Percentiles rank a stretch among this genome's conserved stretches.
These are phyloP conservation scores for Apeira syringaria DNA, from an alignment of 2,888 invertebrate genomes.

Conservation along the genomic window DNA sequence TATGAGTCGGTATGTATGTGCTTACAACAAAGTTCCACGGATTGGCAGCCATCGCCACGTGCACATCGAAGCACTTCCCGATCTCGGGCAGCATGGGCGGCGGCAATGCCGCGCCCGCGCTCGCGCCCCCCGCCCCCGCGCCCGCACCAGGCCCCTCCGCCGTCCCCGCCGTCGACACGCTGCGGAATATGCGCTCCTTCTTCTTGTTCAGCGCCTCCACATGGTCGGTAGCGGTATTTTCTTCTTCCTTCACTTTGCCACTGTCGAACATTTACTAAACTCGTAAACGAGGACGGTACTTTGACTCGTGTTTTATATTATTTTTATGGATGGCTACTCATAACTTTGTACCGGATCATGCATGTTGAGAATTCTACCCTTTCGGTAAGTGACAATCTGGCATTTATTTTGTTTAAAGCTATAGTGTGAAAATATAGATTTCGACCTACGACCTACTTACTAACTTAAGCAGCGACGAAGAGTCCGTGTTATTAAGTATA, in stretches of 20 bases:
- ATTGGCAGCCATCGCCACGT: conserved; percentile 89
- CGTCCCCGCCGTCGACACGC: conserved; percentile 25
- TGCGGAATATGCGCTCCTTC: conserved; percentile 75
- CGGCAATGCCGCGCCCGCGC: conserved; percentile 48
- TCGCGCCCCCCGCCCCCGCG: conserved; percentile 15
- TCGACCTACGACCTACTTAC: no score
- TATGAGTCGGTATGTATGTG: no score
- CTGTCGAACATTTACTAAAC: conserved; percentile 33
- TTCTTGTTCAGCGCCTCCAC: conserved; percentile 69
- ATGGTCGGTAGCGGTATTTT: conserved; percentile 45
- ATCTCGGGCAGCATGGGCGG: conserved; percentile 63
- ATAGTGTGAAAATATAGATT: no score
- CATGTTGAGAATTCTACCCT: no score
- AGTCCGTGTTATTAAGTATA: no score
- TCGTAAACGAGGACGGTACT: no score
- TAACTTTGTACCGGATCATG: no score
- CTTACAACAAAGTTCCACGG: conserved; percentile 88
- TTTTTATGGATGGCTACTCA: no score
- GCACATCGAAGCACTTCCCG: conserved; percentile 87
- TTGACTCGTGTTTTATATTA: no score
- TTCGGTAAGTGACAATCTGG: no score
- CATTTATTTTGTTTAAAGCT: no score
- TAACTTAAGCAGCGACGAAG: no score
- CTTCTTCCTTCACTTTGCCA: conserved; percentile 54
- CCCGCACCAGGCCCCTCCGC: conserved; percentile 9